These are phyloP conservation scores for Epinotia bilunana DNA, from an alignment of 2,888 invertebrate species.

Conservation along the genomic window DNA sequence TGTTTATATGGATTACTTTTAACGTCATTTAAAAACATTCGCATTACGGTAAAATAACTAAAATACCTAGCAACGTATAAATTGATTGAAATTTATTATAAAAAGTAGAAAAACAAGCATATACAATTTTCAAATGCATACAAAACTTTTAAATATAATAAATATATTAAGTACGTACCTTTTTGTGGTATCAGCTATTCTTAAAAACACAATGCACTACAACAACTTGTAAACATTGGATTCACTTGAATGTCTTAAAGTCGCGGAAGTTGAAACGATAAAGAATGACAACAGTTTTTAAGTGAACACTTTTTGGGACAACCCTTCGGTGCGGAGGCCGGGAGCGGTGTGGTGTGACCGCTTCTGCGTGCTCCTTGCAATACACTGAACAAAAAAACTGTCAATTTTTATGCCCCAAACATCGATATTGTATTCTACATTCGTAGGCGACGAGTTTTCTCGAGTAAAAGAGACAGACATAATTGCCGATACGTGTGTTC, in stretches of 20 bases:
- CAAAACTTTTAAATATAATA: constrained; percentile 43
- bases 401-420: constrained; percentile 84
- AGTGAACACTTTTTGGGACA: constrained; percentile 64
- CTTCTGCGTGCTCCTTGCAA: constrained; percentile 67
- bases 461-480: constrained; percentile 59
- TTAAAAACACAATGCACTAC: constrained; percentile 52
- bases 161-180: constrained; percentile 53
- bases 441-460: constrained; percentile 80
- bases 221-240: constrained; percentile 32
- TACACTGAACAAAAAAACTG: constrained; percentile 83
- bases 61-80: neutral
- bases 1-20: neutral
- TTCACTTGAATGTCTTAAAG: constrained; percentile 25
- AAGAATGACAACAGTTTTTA: constrained; percentile 53
- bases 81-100: no score
- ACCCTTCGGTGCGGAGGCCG: constrained; percentile 63
- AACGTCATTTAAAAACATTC: neutral
- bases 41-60: neutral
- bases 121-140: neutral
- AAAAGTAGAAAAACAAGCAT: no score
- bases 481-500: constrained; percentile 64
- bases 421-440: constrained; percentile 83
- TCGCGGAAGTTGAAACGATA: constrained; percentile 14
- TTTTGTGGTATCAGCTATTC: constrained; percentile 47
- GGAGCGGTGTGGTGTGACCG: constrained; percentile 65